Conservation (phyloP, 2,797 vertebrate genomes). For the Falco naumanni region DNA sequence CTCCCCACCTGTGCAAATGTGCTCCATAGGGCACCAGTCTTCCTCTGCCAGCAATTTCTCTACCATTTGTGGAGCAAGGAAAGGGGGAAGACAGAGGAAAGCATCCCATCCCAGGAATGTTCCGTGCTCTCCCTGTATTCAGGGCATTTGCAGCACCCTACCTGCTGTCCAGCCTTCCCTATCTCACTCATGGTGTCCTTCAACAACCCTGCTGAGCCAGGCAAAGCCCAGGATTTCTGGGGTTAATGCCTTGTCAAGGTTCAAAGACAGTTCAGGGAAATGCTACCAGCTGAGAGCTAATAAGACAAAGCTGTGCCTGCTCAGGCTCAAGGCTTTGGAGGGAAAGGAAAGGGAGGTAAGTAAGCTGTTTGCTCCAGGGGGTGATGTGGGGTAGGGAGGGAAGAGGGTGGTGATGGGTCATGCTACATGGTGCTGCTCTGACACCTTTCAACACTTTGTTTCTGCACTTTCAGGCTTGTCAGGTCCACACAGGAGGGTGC, state of each 20-base stretch:
- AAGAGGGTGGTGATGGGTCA: background rate
- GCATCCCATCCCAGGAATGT: background rate
- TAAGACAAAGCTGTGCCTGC: background rate
- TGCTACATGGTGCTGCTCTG: background rate
- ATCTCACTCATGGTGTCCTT: accelerated
- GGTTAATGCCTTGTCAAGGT: background rate
- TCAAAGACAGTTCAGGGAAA: conserved; percentile 39
- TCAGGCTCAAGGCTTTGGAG: background rate
- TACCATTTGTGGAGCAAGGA: background rate
- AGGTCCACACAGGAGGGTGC: background rate
- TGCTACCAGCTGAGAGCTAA: background rate
- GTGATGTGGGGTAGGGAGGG: background rate
- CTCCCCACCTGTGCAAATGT: accelerated
- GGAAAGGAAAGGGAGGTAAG: background rate
- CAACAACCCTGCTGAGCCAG: background rate
- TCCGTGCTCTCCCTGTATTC: accelerated
- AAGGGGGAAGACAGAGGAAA: background rate
- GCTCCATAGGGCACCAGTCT: background rate
- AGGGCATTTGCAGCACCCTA: background rate
- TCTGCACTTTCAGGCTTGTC: background rate
- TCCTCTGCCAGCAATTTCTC: background rate
- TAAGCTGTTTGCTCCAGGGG: background rate
- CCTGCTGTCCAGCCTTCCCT: background rate
- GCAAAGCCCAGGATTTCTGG: background rate
- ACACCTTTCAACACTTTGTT: background rate